Percentiles rank a stretch among this genome's conserved stretches.
Evolutionary conservation across 2,888 invertebrate genomes (phyloP).

Genomic region (Meganola albula): DNA sequence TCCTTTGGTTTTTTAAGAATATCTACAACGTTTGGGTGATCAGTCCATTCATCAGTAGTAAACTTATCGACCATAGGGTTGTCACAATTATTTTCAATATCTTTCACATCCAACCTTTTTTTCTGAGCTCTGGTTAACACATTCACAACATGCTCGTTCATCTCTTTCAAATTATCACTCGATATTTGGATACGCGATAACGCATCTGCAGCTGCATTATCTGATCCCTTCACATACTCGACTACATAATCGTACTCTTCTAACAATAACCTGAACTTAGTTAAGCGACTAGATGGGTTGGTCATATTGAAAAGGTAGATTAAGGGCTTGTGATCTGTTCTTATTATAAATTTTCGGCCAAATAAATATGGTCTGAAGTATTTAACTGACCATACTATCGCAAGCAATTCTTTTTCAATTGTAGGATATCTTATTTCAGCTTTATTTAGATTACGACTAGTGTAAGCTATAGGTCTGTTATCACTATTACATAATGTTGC

Average conservation of each 20-base stretch:
- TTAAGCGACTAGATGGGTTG: conserved; percentile 5
- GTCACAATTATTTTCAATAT: not conserved
- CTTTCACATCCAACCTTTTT: not conserved
- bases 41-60: not conserved
- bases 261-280: conserved; percentile 2
- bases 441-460: conserved; percentile 5
- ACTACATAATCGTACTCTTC: conserved; percentile 5
- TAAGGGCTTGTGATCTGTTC: conserved; percentile 4
- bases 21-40: conserved; percentile 1
- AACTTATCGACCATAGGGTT: not conserved
- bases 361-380: conserved; percentile 4
- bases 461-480: not conserved
- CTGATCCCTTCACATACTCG: not conserved
- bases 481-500: conserved; percentile 1
- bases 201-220: conserved; percentile 2
- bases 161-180: not conserved
- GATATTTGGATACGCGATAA: not conserved
- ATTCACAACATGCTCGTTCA: not conserved
- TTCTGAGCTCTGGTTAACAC: not conserved
- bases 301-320: conserved; percentile 3
- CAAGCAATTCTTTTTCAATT: conserved; percentile 5
- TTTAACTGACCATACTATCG: not conserved
- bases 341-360: conserved; percentile 1
- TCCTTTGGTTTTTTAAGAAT: conserved; percentile 1
- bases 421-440: not conserved